phyloP scores from a whole-genome alignment of 1,140 invertebrate species.

The Aporrectodea caliginosa region DNA sequence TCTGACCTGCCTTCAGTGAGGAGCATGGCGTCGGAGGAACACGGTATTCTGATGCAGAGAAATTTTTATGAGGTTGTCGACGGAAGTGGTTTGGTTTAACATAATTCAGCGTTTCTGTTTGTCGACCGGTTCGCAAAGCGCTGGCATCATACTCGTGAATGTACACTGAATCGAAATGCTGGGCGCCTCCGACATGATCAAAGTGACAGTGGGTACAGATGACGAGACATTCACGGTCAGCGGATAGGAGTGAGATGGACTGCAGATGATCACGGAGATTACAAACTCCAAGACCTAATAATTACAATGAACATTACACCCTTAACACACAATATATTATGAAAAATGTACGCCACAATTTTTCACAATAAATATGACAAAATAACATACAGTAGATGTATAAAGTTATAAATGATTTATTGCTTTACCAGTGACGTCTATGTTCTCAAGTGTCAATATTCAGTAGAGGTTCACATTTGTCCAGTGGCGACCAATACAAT shows the following conservation, averaged over 20 bases:
- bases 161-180: constrained; percentile 29
- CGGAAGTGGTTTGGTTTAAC: constrained; percentile 15
- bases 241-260: constrained; percentile 13
- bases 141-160: constrained; percentile 22
- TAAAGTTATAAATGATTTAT: too few relatives aligned
- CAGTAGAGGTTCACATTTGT: too few relatives aligned
- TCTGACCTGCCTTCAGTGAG: constrained; percentile 1
- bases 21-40: constrained; percentile 25
- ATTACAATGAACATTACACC: too few relatives aligned
- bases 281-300: constrained; percentile 27
- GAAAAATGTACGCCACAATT: too few relatives aligned
- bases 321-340: too few relatives aligned
- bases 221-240: constrained; percentile 18
- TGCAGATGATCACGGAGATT: constrained; percentile 17
- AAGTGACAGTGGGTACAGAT: constrained; percentile 30
- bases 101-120: constrained; percentile 29
- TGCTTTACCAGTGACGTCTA: too few relatives aligned
- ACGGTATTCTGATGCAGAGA: constrained; percentile 17
- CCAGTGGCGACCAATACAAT: too few relatives aligned
- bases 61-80: constrained; percentile 12
- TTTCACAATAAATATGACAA: too few relatives aligned
- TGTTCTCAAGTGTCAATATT: too few relatives aligned
- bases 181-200: constrained; percentile 29
- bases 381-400: too few relatives aligned
- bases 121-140: constrained; percentile 10